Evolutionary conservation across 2,113 vertebrate genomes (phyloP).

Genomic region (Barbus barbus): DNA sequence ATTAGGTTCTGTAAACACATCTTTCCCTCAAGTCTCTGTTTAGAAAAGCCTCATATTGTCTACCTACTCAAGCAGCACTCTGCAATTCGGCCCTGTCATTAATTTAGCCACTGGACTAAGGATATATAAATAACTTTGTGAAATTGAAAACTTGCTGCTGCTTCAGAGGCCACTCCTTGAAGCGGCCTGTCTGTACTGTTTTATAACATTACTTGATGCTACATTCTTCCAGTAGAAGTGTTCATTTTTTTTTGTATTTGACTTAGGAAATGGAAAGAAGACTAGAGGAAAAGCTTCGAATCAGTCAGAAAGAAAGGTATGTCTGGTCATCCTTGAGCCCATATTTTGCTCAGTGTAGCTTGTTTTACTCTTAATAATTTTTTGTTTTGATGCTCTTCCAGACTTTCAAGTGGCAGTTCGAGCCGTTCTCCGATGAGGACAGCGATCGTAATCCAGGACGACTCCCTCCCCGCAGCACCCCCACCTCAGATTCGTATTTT

Average conservation of each 20-base stretch:
- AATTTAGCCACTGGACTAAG: conserved; percentile 60
- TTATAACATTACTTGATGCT: conserved; percentile 15
- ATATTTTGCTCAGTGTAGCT: not conserved
- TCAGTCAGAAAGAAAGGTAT: conserved; percentile 94
- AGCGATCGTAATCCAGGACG: conserved; percentile 93
- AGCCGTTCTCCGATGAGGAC: conserved; percentile 81
- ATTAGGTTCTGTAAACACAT: not conserved
- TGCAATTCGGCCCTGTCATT: conserved; percentile 48
- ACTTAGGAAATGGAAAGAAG: conserved; percentile 94
- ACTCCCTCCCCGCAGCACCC: conserved; percentile 85
- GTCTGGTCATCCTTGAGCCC: not conserved
- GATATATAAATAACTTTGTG: conserved; percentile 74
- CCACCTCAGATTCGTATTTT: conserved; percentile 95
- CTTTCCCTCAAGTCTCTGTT: not conserved
- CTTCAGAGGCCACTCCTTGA: conserved; percentile 46
- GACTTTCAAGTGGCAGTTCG: conserved; percentile 80
- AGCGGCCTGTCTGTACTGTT: conserved; percentile 28
- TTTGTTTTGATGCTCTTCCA: conserved; percentile 51
- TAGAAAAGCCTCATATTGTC: conserved; percentile 10
- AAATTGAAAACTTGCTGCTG: conserved; percentile 67
- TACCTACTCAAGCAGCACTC: not conserved
- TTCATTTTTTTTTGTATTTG: conserved; percentile 54
- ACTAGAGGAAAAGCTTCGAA: conserved; percentile 93
- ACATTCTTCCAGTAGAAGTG: not conserved
- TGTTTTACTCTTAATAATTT: not conserved